These are phyloP conservation scores for Pseudorhiza aurosa DNA, from an alignment of 30 jellyfish, hydroid and myxozoan species.

Conservation along the genomic window DNA sequence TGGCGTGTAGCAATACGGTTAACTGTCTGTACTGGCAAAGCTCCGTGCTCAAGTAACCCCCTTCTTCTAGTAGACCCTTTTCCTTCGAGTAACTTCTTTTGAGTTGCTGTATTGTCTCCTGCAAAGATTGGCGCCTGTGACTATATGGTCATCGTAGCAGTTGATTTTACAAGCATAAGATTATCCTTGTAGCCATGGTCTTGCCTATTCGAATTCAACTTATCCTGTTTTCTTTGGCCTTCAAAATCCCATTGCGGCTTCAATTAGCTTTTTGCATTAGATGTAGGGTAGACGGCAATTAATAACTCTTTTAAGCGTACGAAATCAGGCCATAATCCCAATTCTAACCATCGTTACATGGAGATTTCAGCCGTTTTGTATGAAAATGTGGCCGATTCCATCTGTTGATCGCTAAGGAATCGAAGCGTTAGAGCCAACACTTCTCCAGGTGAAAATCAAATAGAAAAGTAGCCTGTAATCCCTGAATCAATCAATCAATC, in stretches of 20 bases:
- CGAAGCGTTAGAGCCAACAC: too few relatives aligned
- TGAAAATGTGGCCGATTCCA: too few relatives aligned
- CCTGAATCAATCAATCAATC: too few relatives aligned
- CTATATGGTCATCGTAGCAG: not conserved
- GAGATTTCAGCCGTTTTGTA: not conserved
- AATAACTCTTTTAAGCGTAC: constrained; percentile 17
- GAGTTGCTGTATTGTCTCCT: not conserved
- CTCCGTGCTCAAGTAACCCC: too few relatives aligned
- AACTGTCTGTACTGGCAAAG: too few relatives aligned
- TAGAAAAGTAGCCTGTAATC: too few relatives aligned
- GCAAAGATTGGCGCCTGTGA: constrained; percentile 1
- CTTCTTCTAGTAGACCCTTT: too few relatives aligned
- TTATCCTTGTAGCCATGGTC: constrained; percentile 28
- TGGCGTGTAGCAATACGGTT: too few relatives aligned
- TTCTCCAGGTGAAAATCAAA: too few relatives aligned
- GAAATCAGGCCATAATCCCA: constrained; percentile 18
- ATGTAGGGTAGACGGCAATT: constrained; percentile 28
- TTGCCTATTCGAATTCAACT: not conserved
- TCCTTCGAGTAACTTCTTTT: too few relatives aligned
- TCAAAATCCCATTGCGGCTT: constrained; percentile 10
- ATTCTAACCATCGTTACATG: constrained; percentile 8
- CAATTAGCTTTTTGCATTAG: constrained; percentile 23
- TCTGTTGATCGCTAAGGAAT: too few relatives aligned
- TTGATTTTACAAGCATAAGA: not conserved
- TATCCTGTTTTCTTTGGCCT: constrained; percentile 28